Conservation (phyloP, 2,888 invertebrate genomes). For the Glyphotaelius pellucidus region DNA sequence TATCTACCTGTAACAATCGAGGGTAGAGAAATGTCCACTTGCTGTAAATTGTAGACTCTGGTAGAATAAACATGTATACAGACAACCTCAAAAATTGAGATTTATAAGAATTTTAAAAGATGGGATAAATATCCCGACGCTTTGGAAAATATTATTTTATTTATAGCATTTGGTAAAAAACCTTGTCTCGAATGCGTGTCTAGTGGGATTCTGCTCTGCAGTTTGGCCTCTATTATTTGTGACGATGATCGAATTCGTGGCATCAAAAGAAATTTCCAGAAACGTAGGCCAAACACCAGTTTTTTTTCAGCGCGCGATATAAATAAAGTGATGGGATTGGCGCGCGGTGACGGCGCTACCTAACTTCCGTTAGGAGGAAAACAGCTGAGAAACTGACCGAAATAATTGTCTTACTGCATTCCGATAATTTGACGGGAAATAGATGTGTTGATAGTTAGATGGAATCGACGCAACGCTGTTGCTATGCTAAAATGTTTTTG, state of each 20-base stretch:
- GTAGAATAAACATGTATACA: neutral
- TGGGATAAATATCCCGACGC: too few species aligned
- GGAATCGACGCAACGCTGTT: neutral
- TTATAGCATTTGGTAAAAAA: neutral
- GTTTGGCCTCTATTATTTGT: conserved; percentile 5
- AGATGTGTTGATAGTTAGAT: neutral
- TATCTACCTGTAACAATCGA: neutral
- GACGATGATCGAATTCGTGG: conserved; percentile 27
- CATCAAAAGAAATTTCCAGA: conserved; percentile 37
- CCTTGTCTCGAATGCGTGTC: neutral
- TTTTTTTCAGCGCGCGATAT: conserved; percentile 20
- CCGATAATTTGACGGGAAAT: neutral
- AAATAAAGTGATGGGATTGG: conserved; percentile 37
- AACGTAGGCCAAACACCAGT: conserved; percentile 30
- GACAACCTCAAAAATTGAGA: neutral
- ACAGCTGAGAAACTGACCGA: neutral
- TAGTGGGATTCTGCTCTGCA: neutral
- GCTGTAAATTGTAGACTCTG: neutral
- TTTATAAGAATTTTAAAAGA: too few species aligned
- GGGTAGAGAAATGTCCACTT: neutral
- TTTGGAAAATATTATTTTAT: neutral
- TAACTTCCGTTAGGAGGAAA: conserved; percentile 8
- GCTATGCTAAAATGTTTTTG: neutral
- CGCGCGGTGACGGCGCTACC: conserved; percentile 9
- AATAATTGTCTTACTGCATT: neutral